phyloP scores from a whole-genome alignment of 2,113 vertebrate genomes.

The Coptodon bakossiorum region DNA sequence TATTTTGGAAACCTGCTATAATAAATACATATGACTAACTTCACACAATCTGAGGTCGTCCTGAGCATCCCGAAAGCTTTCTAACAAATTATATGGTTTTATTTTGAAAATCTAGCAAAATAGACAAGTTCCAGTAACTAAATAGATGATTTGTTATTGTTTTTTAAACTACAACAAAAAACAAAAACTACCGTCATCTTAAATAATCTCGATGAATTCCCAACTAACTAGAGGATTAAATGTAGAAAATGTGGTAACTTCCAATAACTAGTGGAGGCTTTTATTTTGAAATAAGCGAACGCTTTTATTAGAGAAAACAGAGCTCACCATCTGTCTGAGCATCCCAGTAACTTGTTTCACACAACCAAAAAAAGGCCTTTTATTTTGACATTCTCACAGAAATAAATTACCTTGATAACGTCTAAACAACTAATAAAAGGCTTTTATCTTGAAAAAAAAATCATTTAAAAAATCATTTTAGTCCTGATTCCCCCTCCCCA shows the following conservation, averaged over 20 bases:
- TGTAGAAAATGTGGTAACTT: not conserved
- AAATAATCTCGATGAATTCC: not conserved
- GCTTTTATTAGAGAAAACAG: not conserved
- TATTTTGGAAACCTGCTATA: not conserved
- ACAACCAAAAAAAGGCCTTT: not conserved
- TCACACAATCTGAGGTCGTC: not conserved
- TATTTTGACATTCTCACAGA: not conserved
- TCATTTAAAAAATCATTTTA: not conserved
- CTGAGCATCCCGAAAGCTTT: not conserved
- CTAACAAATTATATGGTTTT: not conserved
- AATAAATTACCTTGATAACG: not conserved
- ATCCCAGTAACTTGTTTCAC: not conserved
- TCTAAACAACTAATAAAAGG: not conserved
- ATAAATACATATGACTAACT: not conserved
- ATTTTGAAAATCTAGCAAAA: not conserved
- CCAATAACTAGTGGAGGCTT: not conserved
- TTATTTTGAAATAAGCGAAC: not conserved
- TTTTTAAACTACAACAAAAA: not conserved
- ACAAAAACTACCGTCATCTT: not conserved
- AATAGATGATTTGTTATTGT: not conserved
- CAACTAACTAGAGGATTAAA: not conserved
- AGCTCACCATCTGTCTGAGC: not conserved
- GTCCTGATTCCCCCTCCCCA: not conserved
- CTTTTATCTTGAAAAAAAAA: not conserved
- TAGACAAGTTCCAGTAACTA: not conserved